These are phyloP conservation scores for Sprattus sprattus DNA, from an alignment of 2,113 vertebrate species.

Conservation along the genomic window DNA sequence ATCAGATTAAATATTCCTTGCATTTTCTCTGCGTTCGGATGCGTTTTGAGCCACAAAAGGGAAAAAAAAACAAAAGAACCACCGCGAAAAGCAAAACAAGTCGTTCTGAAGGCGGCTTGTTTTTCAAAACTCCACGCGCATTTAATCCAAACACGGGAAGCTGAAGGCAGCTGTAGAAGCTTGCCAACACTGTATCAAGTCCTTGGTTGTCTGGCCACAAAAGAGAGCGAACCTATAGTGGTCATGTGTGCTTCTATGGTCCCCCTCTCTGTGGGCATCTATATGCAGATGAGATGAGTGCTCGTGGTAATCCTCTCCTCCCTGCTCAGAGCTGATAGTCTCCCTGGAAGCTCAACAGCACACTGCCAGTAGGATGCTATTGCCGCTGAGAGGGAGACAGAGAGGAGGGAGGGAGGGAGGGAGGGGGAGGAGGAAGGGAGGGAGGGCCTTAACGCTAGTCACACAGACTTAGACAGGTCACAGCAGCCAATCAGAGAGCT, in stretches of 20 bases:
- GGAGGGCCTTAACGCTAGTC: conserved; percentile 67
- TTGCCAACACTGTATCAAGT: conserved; percentile 51
- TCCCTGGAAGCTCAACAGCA: conserved; percentile 78
- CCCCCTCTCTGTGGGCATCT: conserved; percentile 59
- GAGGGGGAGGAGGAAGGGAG: conserved; percentile 56
- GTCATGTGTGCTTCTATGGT: conserved; percentile 50
- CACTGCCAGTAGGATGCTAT: conserved; percentile 73
- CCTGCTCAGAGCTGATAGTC: conserved; percentile 75
- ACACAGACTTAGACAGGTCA: conserved; percentile 75
- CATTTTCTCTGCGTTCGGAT: conserved; percentile 49
- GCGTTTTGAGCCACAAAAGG: conserved; percentile 3
- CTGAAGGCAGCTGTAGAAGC: neutral
- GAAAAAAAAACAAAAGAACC: conserved; percentile 15
- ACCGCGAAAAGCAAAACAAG: neutral
- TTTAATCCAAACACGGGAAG: neutral
- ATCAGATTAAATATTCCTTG: conserved; percentile 45
- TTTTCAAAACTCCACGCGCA: conserved; percentile 43
- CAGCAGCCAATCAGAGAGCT: conserved; percentile 78
- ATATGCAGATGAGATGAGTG: conserved; percentile 74
- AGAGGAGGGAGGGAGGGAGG: conserved; percentile 47
- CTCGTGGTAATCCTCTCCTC: conserved; percentile 75
- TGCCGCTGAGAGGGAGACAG: conserved; percentile 66
- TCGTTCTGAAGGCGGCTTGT: conserved; percentile 22
- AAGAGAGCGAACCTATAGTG: conserved; percentile 54
- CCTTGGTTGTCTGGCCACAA: conserved; percentile 48